Evolutionary conservation across 1,140 invertebrate species (phyloP).

Genomic region (Melitaea cinxia): DNA sequence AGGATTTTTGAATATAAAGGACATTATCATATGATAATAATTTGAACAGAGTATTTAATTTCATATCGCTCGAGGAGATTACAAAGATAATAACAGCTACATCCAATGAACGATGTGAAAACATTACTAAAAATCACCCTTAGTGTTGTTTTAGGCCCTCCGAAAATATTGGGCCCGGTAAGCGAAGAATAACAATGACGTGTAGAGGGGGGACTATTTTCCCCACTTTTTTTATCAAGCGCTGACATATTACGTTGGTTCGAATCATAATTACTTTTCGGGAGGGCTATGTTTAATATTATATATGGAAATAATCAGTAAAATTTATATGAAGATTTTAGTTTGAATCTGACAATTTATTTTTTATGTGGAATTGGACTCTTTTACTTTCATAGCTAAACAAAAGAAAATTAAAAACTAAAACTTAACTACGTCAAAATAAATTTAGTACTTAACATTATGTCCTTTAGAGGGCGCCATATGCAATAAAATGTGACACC

Average conservation of each 20-base stretch:
- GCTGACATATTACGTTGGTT: neutral
- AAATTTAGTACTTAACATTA: too few species aligned
- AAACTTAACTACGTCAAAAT: too few species aligned
- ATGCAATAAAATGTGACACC: too few species aligned
- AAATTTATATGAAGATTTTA: too few species aligned
- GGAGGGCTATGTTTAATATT: neutral
- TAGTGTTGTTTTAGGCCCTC: constrained; percentile 64
- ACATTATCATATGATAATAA: constrained; percentile 22
- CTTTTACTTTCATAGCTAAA: too few species aligned
- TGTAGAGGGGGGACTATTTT: constrained; percentile 22
- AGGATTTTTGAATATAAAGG: too few species aligned
- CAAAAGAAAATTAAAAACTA: too few species aligned
- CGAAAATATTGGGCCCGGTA: constrained; percentile 64
- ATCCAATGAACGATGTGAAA: constrained; percentile 57
- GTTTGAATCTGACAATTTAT: too few species aligned
- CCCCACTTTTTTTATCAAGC: neutral
- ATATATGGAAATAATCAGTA: neutral
- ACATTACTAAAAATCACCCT: constrained; percentile 54
- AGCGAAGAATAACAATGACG: constrained; percentile 66
- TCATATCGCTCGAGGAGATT: constrained; percentile 39
- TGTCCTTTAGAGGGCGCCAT: too few species aligned
- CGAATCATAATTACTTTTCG: constrained; percentile 1
- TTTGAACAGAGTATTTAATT: constrained; percentile 15
- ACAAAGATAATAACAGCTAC: constrained; percentile 52
- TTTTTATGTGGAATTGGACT: too few species aligned